Base-by-base conservation (phyloP, 2,888 invertebrate species). In the Acleris literana region DNA sequence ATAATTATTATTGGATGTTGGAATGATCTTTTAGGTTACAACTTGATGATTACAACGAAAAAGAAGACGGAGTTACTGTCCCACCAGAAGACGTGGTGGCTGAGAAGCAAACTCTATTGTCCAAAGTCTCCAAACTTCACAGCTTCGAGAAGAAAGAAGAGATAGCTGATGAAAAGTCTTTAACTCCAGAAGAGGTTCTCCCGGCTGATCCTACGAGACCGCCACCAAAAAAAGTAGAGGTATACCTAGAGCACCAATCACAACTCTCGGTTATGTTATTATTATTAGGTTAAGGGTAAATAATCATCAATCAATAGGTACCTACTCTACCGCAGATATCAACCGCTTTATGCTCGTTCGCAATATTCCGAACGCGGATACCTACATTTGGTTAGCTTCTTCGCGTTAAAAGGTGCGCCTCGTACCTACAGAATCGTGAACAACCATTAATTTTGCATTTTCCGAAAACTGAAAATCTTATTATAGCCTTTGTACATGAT, bases 11-110 rank as follows among this genome's bases (percentile, higher is more conserved):
- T 13, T 39, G 39, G 3, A 13, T 4, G 39, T 39, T 39, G 39
- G 39, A 39, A 39, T 39, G 13, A 39, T 22, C 49, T 74, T 78
- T 33, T 66, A 92, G 91, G 71, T 77, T 92, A 64, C 86, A 88
- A 71, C 76, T 90, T 52, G 80, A 85, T 63, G 88, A 90, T n/a
- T 74, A 82, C 2, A 83, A 85, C 66, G 76, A 78, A 25, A 76
- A 81, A 55, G 81, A 86, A 55, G 83, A 83, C 46, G 72, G 74
- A 9, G 74, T 83, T 2, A 78, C 71, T 18, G 88, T 90, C 7
- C 83, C 83, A 3, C 90, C 87, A 0, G 88, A 84, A 75, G 87
- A 88, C 64, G 86, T 93, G 0, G 87, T 85, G 1, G 88, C 88
- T 2, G 91, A 93, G 72, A 93, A 90, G 71, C 80, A 90, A 68